Conservation (phyloP, 2,888 invertebrate genomes). For the Leptura quadrifasciata region DNA sequence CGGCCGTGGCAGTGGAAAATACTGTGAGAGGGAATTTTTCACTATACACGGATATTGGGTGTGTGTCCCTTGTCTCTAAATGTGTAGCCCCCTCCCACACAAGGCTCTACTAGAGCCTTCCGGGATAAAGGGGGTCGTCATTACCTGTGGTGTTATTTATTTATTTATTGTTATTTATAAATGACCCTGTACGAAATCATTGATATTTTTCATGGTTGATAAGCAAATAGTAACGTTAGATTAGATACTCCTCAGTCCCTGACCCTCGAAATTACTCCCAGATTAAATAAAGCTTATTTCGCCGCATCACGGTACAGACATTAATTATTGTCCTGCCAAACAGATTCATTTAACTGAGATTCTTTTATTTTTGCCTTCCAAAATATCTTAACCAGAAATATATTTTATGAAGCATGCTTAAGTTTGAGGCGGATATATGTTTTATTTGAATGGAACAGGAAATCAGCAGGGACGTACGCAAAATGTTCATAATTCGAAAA, state of each 20-base stretch:
- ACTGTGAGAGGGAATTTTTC: too few relatives aligned
- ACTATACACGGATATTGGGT: too few relatives aligned
- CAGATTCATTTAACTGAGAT: conserved; percentile 12
- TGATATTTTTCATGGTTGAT: conserved; percentile 12
- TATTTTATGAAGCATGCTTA: neutral
- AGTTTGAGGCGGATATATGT: neutral
- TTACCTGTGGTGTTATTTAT: too few relatives aligned
- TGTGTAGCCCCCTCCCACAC: too few relatives aligned
- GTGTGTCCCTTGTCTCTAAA: too few relatives aligned
- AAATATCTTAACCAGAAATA: neutral
- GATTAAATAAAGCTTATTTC: conserved; percentile 12
- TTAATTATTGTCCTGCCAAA: conserved; percentile 4
- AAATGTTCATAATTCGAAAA: neutral
- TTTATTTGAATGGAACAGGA: neutral
- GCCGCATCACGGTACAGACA: conserved; percentile 26
- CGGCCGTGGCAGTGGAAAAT: too few relatives aligned
- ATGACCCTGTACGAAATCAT: neutral
- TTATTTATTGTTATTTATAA: too few relatives aligned
- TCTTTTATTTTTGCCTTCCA: conserved; percentile 12
- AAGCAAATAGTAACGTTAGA: conserved; percentile 1
- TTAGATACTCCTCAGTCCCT: neutral
- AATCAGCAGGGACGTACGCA: neutral
- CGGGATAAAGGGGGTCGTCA: too few relatives aligned
- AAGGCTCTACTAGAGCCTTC: too few relatives aligned
- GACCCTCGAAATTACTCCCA: conserved; percentile 12